Percentiles rank a stretch among this genome's conserved stretches.
Evolutionary conservation across 2,888 invertebrate species (phyloP).

Genomic region (Chesias legatella): DNA sequence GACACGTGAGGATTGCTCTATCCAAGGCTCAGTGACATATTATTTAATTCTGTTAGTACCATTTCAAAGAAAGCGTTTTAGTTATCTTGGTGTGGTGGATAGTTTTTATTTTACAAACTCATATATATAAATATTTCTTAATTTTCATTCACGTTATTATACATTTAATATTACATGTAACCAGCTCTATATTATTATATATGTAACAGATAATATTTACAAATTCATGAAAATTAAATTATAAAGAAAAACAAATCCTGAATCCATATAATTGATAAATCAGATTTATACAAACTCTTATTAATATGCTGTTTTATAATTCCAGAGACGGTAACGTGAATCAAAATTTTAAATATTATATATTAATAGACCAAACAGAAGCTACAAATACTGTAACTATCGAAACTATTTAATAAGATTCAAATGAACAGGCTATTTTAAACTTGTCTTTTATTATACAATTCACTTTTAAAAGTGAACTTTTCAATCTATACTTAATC

Average conservation of each 20-base stretch:
- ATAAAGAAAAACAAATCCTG: too few relatives aligned
- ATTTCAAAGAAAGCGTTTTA: conserved; percentile 65
- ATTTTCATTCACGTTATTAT: conserved; percentile 20
- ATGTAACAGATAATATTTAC: conserved; percentile 1
- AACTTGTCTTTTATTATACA: conserved; percentile 36
- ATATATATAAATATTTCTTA: conserved; percentile 21
- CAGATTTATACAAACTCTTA: too few relatives aligned
- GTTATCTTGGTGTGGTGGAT: conserved; percentile 58
- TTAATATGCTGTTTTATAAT: conserved; percentile 6
- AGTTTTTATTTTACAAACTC: conserved; percentile 32
- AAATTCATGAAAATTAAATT: too few relatives aligned
- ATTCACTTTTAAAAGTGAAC: conserved; percentile 36
- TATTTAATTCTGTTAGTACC: conserved; percentile 50
- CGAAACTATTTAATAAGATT: conserved; percentile 40
- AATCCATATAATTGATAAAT: neutral
- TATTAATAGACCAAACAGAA: conserved; percentile 54
- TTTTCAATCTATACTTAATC: conserved; percentile 41
- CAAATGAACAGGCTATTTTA: conserved; percentile 45
- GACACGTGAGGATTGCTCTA: conserved; percentile 58
- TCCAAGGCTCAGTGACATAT: conserved; percentile 74
- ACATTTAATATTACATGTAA: too few relatives aligned
- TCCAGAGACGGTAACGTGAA: conserved; percentile 21
- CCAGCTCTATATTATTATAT: neutral
- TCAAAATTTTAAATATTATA: conserved; percentile 30
- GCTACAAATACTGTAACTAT: conserved; percentile 45